Evolutionary conservation across 2,113 vertebrate species (phyloP).

Genomic region (Eublepharis macularius): DNA sequence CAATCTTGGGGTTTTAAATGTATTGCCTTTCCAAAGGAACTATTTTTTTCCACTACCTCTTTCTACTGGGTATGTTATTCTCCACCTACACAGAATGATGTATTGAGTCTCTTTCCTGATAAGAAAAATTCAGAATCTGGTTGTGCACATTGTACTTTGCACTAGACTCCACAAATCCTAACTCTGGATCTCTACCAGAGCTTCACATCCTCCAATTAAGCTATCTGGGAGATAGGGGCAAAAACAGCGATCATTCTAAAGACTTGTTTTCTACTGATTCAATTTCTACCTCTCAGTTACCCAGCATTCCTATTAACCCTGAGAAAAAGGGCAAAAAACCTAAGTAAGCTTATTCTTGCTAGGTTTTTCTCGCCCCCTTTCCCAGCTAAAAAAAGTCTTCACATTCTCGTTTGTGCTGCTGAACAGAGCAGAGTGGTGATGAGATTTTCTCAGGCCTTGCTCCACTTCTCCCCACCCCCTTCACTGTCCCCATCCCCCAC

Average conservation of each 20-base stretch:
- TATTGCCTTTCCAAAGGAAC: constrained; percentile 33
- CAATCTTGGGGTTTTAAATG: background rate
- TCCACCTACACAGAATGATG: background rate
- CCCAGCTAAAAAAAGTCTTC: constrained; percentile 52
- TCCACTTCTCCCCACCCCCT: constrained; percentile 68
- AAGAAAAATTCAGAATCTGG: constrained; percentile 22
- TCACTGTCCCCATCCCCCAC: constrained; percentile 68
- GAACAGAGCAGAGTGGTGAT: constrained; percentile 60
- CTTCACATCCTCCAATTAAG: constrained; percentile 10
- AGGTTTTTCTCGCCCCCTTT: constrained; percentile 41
- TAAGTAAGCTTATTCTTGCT: constrained; percentile 42
- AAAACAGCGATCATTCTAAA: background rate
- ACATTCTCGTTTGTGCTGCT: constrained; percentile 60
- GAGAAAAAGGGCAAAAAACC: constrained; percentile 62
- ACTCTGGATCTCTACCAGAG: constrained; percentile 1
- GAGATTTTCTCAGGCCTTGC: constrained; percentile 64
- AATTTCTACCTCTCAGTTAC: constrained; percentile 38
- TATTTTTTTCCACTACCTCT: background rate
- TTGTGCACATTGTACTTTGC: background rate
- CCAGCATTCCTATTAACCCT: constrained; percentile 56
- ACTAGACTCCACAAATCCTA: constrained; percentile 1
- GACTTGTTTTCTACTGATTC: background rate
- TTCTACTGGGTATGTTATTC: background rate
- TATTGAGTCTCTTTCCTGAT: background rate
- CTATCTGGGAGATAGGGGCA: constrained; percentile 26